phyloP scores from a whole-genome alignment of 2,888 invertebrate species.

The Rhingia rostrata region DNA sequence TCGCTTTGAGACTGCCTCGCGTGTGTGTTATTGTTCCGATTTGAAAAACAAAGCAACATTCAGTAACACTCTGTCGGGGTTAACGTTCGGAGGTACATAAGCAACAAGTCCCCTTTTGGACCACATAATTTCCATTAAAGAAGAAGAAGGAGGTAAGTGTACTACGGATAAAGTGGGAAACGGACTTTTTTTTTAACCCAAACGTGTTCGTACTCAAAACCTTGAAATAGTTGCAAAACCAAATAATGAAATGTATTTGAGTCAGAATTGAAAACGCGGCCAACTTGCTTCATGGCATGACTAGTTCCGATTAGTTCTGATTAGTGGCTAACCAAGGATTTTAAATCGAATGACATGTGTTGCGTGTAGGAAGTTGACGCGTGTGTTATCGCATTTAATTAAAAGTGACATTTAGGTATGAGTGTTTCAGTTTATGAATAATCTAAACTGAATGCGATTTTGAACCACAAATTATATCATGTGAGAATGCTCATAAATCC shows the following conservation, averaged over 20 bases:
- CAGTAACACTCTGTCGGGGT: conserved; percentile 16
- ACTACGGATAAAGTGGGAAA: neutral
- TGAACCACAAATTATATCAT: too few species aligned
- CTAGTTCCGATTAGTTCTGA: neutral
- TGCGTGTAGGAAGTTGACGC: conserved; percentile 10
- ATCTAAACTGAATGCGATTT: neutral
- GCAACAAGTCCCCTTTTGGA: neutral
- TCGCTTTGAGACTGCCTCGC: conserved; percentile 54
- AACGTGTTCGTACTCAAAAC: neutral
- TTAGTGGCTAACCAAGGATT: neutral
- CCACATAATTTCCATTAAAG: conserved; percentile 15
- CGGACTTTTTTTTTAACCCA: neutral
- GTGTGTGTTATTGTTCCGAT: conserved; percentile 44
- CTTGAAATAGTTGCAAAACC: conserved; percentile 10
- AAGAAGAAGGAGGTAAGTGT: conserved; percentile 35
- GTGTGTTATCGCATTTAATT: conserved; percentile 4
- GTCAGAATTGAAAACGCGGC: conserved; percentile 2
- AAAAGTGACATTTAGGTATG: conserved; percentile 6
- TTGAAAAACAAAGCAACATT: conserved; percentile 27
- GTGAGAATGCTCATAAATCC: too few species aligned
- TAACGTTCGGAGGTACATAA: conserved; percentile 7
- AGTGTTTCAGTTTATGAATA: neutral
- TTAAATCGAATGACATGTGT: conserved; percentile 40
- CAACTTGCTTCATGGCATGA: conserved; percentile 1
- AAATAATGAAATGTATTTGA: conserved; percentile 23